Evolutionary conservation across 2,888 invertebrate genomes (phyloP), one percentile per base, ranked within the genome.

Genomic region (Trachelus troglodyta): DNA sequence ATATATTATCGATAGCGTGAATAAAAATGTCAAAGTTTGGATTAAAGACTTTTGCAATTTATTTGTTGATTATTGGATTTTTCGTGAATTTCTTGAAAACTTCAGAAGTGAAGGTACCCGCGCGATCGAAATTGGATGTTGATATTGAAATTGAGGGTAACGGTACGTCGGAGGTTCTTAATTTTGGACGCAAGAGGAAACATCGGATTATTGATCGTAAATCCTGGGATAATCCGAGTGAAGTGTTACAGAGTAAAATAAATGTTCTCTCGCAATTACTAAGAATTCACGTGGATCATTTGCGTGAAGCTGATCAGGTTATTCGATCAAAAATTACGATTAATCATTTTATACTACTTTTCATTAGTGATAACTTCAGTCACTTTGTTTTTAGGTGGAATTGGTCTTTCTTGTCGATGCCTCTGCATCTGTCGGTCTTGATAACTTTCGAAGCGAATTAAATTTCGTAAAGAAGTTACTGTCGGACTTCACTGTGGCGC

Each of bases 321-420:
- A 56, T 56, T 56, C 6, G 23, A 56, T 23, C 2, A 9, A 9
- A 56, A 56, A 56, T 56, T 56, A 56, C 9, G 56, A 56, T 56
- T 56, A 56, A 56, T 56, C 9, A 23, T 23, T 56, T 56, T 23
- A 56, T 23, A 56, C 23, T 23, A 56, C 23, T 56, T 23, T 56
- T 56, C 23, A 9, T 23, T 11, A 35, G 15, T 35, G 34, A 34
- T 4, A 37, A 37, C 37, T 69, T 40, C n/a, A 34, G 30, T 34
- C 77, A 31, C 68, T 76, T 75, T 75, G 9, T 40, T 80, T 79
- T 11, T 77, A 92, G 89, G 90, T 94, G 81, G 95, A 95, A 85
- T 90, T 95, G 69, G 93, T 95, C 35, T 95, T 95, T 88, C 90
- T 95, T 74, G 94, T 95, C 74, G 95, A 95, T 85, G 94, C 94